Conservation (phyloP, 2,888 invertebrate species). For the Cataglyphis cursor region DNA sequence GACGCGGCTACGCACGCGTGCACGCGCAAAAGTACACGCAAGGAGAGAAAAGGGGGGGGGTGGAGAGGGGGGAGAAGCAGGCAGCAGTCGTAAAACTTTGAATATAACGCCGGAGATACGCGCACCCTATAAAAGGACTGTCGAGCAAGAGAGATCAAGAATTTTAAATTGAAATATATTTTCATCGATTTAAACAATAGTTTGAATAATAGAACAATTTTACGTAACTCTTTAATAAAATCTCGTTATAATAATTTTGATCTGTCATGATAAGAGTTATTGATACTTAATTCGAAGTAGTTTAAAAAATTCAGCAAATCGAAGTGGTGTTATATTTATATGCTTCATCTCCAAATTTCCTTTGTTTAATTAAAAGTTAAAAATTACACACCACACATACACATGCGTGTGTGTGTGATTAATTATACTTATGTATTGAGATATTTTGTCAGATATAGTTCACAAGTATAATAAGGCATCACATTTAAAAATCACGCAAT, state of each 20-base stretch:
- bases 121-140: neutral
- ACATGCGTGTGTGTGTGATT: neutral
- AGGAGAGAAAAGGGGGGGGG: neutral
- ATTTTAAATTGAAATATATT: neutral
- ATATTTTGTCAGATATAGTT: neutral
- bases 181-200: neutral
- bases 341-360: neutral
- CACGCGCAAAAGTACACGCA: conserved; percentile 38
- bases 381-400: neutral
- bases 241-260: neutral
- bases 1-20: conserved; percentile 36
- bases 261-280: neutral
- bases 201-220: neutral
- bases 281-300: neutral
- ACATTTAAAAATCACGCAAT: neutral
- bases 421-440: neutral
- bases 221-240: neutral
- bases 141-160: neutral
- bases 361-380: neutral
- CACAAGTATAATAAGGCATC: neutral
- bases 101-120: neutral
- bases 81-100: neutral
- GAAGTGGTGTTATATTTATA: neutral
- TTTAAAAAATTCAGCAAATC: neutral
- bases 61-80: too few relatives aligned